Base-by-base conservation (phyloP, 2,888 invertebrate species). In the Drosophila sordidapex region DNA sequence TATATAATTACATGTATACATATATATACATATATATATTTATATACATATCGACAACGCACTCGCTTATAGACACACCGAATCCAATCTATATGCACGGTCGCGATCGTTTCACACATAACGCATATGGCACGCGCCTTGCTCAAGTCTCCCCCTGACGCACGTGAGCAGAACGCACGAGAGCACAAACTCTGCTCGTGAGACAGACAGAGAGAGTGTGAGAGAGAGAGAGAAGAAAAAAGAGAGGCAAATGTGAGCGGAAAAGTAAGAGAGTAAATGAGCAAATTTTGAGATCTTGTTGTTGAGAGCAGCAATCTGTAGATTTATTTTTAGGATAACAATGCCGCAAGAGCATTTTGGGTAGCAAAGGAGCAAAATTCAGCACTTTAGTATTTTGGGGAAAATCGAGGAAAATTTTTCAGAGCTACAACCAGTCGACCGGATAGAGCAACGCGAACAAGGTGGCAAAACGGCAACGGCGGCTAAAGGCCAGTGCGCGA, bases 301-400 rank as follows among this genome's bases (percentile, higher is more conserved):
- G 43, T 4, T 51, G 66, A 60, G 76, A 60, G 71, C 29, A 63
- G 76, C 29, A 58, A 46, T 68, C 27, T 73, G 33, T 49, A 29
- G 54, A 73, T 86, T 85, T 85, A 85, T 85, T 85, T 88, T 82
- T 85, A 88, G 85, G 87, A 86, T 83, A 85, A 85, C 87, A 88
- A 85, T 85, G 87, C 83, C 64, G 71, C 74, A 74, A 86, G 60
- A 83, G 81, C 63, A 70, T 68, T 43, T 57, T 70, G 60, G 43
- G 66, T 54, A 73, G 67, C 48, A 15, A 31, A 71, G 79, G 67
- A 80, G 82, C 57, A 77, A 68, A 72, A 69, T 85, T 82, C 73
- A 76, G 64, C 75, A 70, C 62, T 82, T 77, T 54, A 59, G 73
- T 75, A 61, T 84, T 84, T 79, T 74, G 68, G 81, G 71, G 74